Percentiles rank a stretch among this genome's conserved stretches.
Evolutionary conservation across 2,797 vertebrate genomes (phyloP).

Genomic region (Betta splendens): DNA sequence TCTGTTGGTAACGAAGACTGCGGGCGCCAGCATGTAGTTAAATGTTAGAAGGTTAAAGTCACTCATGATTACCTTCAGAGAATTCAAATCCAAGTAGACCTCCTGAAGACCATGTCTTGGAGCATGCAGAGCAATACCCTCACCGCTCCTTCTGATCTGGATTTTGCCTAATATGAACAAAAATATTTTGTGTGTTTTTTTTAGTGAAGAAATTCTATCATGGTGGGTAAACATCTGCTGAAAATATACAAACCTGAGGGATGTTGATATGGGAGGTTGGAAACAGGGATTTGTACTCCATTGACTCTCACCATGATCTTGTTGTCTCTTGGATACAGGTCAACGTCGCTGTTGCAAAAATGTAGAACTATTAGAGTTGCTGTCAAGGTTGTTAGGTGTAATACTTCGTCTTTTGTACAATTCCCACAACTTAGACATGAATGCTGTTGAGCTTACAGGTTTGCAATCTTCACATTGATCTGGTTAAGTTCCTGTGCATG

Average conservation of each 20-base stretch:
- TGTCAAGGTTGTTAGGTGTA: not conserved
- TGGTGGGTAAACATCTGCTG: not conserved
- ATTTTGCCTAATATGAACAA: conserved; percentile 64
- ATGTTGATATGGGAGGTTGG: conserved; percentile 72
- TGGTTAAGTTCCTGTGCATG: conserved; percentile 59
- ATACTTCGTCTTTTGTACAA: not conserved
- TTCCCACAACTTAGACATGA: not conserved
- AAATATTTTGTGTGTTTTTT: not conserved
- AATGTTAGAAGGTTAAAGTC: not conserved
- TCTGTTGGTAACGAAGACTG: not conserved
- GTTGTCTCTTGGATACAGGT: conserved; percentile 69
- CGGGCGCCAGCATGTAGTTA: not conserved
- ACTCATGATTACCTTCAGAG: conserved; percentile 68
- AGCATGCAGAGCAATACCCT: conserved; percentile 75
- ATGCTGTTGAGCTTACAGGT: conserved; percentile 74
- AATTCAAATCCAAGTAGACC: conserved; percentile 71
- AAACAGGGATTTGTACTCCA: conserved; percentile 61
- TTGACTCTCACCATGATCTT: conserved; percentile 76
- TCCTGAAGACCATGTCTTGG: conserved; percentile 78
- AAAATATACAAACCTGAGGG: conserved; percentile 51
- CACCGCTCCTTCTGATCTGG: conserved; percentile 60
- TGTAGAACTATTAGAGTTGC: not conserved
- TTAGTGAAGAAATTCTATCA: not conserved
- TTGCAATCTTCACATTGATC: conserved; percentile 77
- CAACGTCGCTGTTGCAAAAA: conserved; percentile 77